Base-by-base conservation (phyloP, 2,888 invertebrate genomes). In the Andrena marginata region DNA sequence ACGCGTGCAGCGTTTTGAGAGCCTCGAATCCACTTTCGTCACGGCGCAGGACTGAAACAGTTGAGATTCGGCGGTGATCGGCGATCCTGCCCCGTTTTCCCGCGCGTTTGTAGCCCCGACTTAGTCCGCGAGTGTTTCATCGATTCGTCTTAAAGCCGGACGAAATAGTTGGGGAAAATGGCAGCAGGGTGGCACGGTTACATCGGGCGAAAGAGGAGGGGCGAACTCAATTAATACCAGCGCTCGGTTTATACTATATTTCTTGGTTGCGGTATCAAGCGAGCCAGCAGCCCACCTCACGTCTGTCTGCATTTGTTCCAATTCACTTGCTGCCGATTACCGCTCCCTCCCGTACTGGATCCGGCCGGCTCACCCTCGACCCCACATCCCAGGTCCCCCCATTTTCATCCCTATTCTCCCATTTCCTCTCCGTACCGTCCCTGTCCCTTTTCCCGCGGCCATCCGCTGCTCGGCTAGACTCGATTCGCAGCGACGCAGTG, bases 251-350 rank as follows among this genome's bases (percentile, higher is more conserved):
- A 87, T 87, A 84, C 85, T 85, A 87, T 88, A 88, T 88, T 85
- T 82, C 89, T 89, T 88, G 87, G 85, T 83, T 85, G 89, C 80
- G 85, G 88, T 88, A 85, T 89, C 84, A 83, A 87, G 75, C 87
- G 78, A 82, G 68, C 84, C 78, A 77, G 84, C 77, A 80, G 86
- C 87, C 87, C 84, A 85, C 85, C 87, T 89, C 89, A 86, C 87
- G 92, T 92, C 92, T 90, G 90, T 92, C 89, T 90, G 88, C 90
- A 89, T 92, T 92, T 92, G 92, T 92, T 92, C 91, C 92, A 91
- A 90, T 91, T 91, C 92, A 91, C 87, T 91, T 92, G 87, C 86
- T 84, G 89, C 89, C 92, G 92, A 92, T 92, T 92, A 92, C 92
- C 91, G 90, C 84, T 87, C 88, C 89, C 87, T 85, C 86, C 84